Percentiles rank a stretch among this genome's conserved stretches.
Conservation (phyloP, 2,113 vertebrate genomes). For the Nerophis lumbriciformis region DNA sequence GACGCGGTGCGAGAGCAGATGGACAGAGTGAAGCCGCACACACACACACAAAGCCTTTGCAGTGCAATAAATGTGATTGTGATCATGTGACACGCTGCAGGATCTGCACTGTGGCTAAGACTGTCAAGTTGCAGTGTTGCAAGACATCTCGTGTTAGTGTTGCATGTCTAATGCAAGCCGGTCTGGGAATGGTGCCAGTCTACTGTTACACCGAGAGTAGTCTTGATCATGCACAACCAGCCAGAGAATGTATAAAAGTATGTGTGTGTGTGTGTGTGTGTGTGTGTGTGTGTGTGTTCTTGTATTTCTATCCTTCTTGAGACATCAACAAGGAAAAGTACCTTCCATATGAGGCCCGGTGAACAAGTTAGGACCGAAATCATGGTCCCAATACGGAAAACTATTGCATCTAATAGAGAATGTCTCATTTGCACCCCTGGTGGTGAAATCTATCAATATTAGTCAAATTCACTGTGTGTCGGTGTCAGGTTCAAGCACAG, state of each 20-base stretch:
- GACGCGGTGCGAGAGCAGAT: slow-evolving; percentile 23
- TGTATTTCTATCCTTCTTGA: no score
- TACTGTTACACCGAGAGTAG: slow-evolving; percentile 66
- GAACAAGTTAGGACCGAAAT: no score
- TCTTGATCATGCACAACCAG: slow-evolving; percentile 61
- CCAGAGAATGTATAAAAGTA: slow-evolving; percentile 26
- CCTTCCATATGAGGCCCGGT: no score
- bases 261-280: slow-evolving; percentile 7
- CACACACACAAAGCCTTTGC: neutral
- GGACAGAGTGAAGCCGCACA: slow-evolving; percentile 9
- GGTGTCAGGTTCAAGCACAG: no score
- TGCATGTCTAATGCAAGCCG: slow-evolving; percentile 67
- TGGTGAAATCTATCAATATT: no score
- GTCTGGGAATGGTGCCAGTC: slow-evolving; percentile 71
- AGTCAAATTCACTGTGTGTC: no score
- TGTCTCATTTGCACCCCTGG: no score
- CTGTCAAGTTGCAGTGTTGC: slow-evolving; percentile 45
- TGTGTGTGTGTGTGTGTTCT: slow-evolving; percentile 1
- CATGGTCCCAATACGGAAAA: no score
- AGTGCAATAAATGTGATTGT: slow-evolving; percentile 17
- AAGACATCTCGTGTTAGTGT: slow-evolving; percentile 60
- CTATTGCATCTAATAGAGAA: no score
- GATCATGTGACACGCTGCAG: slow-evolving; percentile 22
- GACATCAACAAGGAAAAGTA: no score
- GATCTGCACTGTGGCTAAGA: slow-evolving; percentile 33